Evolutionary conservation across 2,113 vertebrate species (phyloP).

Genomic region (Calyptommatus sinebrachiatus): DNA sequence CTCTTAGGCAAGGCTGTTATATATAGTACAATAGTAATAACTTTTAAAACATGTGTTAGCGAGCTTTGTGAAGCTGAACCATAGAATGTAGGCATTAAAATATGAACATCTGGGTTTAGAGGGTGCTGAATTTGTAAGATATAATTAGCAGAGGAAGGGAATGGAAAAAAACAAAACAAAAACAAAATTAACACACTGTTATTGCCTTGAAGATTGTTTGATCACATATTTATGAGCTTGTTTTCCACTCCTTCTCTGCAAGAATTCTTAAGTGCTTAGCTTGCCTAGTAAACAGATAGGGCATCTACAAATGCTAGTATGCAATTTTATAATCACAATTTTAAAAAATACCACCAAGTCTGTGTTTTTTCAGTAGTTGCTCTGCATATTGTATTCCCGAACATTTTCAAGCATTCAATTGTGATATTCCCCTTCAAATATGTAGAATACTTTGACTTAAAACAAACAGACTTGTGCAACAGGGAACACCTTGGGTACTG

Average conservation of each 20-base stretch:
- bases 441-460: constrained; percentile 1
- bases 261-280: constrained; percentile 16
- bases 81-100: constrained; percentile 60
- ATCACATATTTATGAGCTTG: neutral
- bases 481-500: neutral
- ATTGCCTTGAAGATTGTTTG: constrained; percentile 60
- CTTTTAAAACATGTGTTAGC: constrained; percentile 70
- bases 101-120: constrained; percentile 53
- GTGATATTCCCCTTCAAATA: neutral
- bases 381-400: neutral
- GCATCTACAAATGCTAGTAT: constrained; percentile 27
- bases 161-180: neutral
- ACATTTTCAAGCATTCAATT: neutral
- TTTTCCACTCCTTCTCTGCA: neutral
- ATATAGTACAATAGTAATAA: constrained; percentile 76
- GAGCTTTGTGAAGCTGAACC: constrained; percentile 64
- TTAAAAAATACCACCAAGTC: neutral
- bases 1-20: constrained; percentile 79
- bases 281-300: constrained; percentile 19
- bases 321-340: neutral
- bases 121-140: constrained; percentile 56
- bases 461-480: neutral
- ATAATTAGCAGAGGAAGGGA: constrained; percentile 58
- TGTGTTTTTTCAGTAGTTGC: constrained; percentile 27
- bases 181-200: constrained; percentile 39